Evolutionary conservation across 1,140 invertebrate genomes (phyloP).

Genomic region (Nilaparvata lugens): DNA sequence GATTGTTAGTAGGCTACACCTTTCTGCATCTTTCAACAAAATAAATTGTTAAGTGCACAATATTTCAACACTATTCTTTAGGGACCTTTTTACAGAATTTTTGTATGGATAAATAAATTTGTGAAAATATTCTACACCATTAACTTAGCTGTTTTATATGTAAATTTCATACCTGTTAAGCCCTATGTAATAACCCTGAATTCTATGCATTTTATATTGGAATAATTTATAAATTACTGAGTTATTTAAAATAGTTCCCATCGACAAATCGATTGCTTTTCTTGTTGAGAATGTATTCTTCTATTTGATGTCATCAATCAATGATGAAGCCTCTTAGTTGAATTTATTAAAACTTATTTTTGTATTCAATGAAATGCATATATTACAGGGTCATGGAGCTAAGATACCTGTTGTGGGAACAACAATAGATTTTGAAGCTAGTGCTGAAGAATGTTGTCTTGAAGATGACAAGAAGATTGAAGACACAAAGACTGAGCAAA

Average conservation of each 20-base stretch:
- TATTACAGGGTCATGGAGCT: conserved; percentile 13
- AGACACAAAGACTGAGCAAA: conserved; percentile 1
- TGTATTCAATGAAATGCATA: not conserved
- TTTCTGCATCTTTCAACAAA: too few relatives aligned
- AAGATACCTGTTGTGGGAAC: conserved; percentile 20
- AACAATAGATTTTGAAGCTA: not conserved
- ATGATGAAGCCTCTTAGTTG: not conserved
- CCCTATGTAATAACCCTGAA: too few relatives aligned
- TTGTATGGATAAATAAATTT: too few relatives aligned
- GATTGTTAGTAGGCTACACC: too few relatives aligned
- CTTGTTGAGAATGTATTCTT: not conserved
- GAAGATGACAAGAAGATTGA: not conserved
- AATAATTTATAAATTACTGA: too few relatives aligned
- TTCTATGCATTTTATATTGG: too few relatives aligned
- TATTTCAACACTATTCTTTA: too few relatives aligned
- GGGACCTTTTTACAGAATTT: too few relatives aligned
- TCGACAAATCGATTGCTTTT: not conserved
- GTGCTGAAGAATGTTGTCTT: not conserved
- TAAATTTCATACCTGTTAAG: too few relatives aligned
- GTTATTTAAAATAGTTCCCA: not conserved
- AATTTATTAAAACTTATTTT: not conserved
- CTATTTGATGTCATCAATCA: not conserved
- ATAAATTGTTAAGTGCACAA: too few relatives aligned
- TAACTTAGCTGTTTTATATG: too few relatives aligned
- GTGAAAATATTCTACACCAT: too few relatives aligned